phyloP scores from a whole-genome alignment of 2,113 vertebrate species.

The Scolopax mira region DNA sequence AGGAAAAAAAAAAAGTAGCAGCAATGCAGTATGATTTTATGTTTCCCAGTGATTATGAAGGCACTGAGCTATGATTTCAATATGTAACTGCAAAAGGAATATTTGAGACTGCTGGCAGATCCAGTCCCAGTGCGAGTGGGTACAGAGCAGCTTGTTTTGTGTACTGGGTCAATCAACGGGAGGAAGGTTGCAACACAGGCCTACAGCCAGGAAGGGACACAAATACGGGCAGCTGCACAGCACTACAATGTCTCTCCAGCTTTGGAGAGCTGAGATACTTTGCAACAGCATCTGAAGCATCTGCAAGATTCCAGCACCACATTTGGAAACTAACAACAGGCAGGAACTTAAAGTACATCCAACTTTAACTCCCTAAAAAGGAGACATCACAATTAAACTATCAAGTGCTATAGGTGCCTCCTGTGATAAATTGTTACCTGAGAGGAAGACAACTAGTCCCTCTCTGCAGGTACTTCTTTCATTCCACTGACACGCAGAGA shows the following conservation, averaged over 20 bases:
- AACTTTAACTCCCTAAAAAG: not conserved
- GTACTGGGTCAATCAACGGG: accelerated
- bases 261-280: not conserved
- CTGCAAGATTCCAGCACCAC: not conserved
- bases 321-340: not conserved
- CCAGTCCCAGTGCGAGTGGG: not conserved
- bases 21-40: not conserved
- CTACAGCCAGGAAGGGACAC: not conserved
- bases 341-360: not conserved
- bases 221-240: not conserved
- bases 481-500: not conserved
- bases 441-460: not conserved
- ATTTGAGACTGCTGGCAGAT: not conserved
- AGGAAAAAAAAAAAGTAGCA: not conserved
- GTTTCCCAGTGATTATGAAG: not conserved
- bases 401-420: not conserved
- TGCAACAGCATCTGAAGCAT: not conserved
- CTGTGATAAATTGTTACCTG: not conserved
- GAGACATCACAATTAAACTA: not conserved
- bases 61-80: not conserved
- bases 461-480: not conserved
- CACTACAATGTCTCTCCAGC: not conserved
- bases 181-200: accelerated
- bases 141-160: not conserved
- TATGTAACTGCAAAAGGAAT: not conserved